Evolutionary conservation across 2,113 vertebrate genomes (phyloP), one percentile per base, ranked within the genome.

Genomic region (Otocyon megalotis): DNA sequence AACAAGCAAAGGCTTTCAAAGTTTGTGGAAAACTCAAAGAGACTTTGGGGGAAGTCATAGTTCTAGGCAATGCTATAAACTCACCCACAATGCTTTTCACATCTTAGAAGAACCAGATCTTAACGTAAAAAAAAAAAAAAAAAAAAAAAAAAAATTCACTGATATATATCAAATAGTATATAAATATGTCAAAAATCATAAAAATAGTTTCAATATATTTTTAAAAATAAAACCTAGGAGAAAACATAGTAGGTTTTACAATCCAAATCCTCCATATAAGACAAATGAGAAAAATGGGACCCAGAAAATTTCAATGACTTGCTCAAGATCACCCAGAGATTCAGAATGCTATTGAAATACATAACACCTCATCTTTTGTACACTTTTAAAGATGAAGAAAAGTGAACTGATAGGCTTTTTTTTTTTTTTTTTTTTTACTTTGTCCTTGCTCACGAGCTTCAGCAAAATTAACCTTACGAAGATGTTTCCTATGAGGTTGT

Each of bases 141-240:
- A 43, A 74, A 63, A 77, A 63, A 84, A 76, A 2, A 2, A 43
- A 43, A 43, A 43, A 43, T 7, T 80, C 58, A 37, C 16, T 85
- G 22, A 88, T 63, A 86, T 53, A 56, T 48, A 56, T 79, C 76
- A 58, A 89, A 87, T 3, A 90, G 9, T 65, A 90, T 62, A 30
- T 71, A 37, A 91, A 71, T 62, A 79, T 28, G 12, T 69, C 53
- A 96, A 88, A 79, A 62, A 74, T 60, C 32, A 96, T 48, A 86
- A 65, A 87, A 87, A 35, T 16, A 60, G 28, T 58, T 58, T 90
- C 67, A 20, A 65, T 94, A 91, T 87, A 90, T 60, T 93, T 84
- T 74, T 37, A 92, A 90, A 88, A 69, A n/a, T 60, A 69, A 97
- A 95, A 69, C 24, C 58, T 54, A 88, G 17, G 14, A 69, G 11